Conservation (phyloP, 1,140 invertebrate species). For the Diprion similis region DNA sequence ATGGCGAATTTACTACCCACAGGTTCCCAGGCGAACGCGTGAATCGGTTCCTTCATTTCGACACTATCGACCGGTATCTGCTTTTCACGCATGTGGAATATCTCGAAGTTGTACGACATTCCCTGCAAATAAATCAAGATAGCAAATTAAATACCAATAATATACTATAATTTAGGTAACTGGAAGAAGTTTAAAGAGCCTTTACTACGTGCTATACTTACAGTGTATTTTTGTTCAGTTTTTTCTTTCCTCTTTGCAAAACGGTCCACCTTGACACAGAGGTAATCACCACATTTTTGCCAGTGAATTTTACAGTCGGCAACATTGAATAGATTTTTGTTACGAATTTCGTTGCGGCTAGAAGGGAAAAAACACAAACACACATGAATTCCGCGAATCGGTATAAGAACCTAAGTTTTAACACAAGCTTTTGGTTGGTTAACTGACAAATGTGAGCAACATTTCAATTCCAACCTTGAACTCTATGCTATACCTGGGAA, state of each 20-base stretch:
- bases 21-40: slow-evolving; percentile 98
- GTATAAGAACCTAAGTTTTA: slow-evolving; percentile 11
- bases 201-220: slow-evolving; percentile 55
- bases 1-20: slow-evolving; percentile 95
- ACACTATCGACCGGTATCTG: slow-evolving; percentile 98
- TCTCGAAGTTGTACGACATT: slow-evolving; percentile 99
- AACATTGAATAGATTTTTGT: slow-evolving; percentile 97
- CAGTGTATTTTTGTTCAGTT: slow-evolving; percentile 90
- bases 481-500: slow-evolving; percentile 69
- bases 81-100: slow-evolving; percentile 98
- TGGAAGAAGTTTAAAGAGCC: too few species aligned
- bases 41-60: slow-evolving; percentile 92
- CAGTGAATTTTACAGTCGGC: slow-evolving; percentile 98
- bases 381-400: neutral
- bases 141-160: slow-evolving; percentile 18
- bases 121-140: slow-evolving; percentile 67
- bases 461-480: neutral
- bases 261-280: slow-evolving; percentile 98
- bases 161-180: too few species aligned
- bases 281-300: slow-evolving; percentile 97
- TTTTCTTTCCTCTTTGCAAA: slow-evolving; percentile 95
- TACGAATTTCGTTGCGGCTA: slow-evolving; percentile 86
- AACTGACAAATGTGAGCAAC: slow-evolving; percentile 4
- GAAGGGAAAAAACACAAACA: slow-evolving; percentile 45
- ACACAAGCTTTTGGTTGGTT: slow-evolving; percentile 1